phyloP scores from a whole-genome alignment of 2,888 invertebrate species.

The Xanthorhoe designata region DNA sequence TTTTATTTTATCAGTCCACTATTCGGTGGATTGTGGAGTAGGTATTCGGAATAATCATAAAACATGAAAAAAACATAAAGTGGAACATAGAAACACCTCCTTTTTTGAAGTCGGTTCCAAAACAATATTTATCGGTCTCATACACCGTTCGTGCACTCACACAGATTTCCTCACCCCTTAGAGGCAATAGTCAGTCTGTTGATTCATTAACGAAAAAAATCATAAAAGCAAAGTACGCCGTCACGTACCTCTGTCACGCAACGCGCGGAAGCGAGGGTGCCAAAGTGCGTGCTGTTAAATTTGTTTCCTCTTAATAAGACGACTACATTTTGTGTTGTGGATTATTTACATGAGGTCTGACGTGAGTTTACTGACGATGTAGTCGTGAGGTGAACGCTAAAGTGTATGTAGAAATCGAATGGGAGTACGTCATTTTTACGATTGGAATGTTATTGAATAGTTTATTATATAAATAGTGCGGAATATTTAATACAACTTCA shows the following conservation, averaged over 20 bases:
- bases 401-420: slow-evolving; percentile 47
- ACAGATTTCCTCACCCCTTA: neutral
- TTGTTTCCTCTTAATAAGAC: slow-evolving; percentile 59
- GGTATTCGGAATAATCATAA: no score
- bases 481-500: no score
- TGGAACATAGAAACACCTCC: no score
- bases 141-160: neutral
- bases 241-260: slow-evolving; percentile 43
- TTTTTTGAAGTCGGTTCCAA: no score
- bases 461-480: neutral
- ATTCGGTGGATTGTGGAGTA: no score
- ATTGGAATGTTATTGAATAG: neutral
- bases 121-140: no score
- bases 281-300: slow-evolving; percentile 46
- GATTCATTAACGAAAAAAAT: slow-evolving; percentile 27
- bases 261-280: slow-evolving; percentile 37
- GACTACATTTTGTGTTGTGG: slow-evolving; percentile 48
- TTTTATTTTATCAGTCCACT: no score
- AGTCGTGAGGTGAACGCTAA: slow-evolving; percentile 58
- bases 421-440: neutral
- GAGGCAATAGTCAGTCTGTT: neutral
- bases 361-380: slow-evolving; percentile 57
- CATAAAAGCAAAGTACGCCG: neutral
- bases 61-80: no score
- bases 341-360: slow-evolving; percentile 55